Conservation (phyloP, 2,888 invertebrate species). For the Noctua comes region DNA sequence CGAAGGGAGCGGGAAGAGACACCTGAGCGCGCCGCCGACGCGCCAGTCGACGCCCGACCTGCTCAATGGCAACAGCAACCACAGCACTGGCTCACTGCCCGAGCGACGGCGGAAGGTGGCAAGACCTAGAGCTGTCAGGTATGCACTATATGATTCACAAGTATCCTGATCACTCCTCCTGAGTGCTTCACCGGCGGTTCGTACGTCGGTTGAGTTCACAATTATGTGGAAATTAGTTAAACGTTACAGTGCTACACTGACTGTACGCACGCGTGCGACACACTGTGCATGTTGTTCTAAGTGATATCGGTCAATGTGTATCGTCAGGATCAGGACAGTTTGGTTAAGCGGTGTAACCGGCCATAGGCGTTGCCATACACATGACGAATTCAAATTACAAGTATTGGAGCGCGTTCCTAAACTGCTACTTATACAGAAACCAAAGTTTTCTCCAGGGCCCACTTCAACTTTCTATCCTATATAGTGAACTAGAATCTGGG, state of each 20-base stretch:
- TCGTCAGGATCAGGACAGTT: too few species aligned
- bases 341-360: too few species aligned
- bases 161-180: background rate
- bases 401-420: background rate
- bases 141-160: background rate
- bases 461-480: background rate
- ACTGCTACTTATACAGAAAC: background rate
- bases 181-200: background rate
- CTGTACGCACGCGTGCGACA: too few species aligned
- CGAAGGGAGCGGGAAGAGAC: constrained; percentile 82
- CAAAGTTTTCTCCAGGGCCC: background rate
- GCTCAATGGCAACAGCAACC: constrained; percentile 88
- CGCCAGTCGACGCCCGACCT: constrained; percentile 87
- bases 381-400: background rate
- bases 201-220: background rate
- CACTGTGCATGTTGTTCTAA: too few species aligned
- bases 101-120: constrained; percentile 86
- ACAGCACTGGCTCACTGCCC: constrained; percentile 86
- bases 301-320: too few species aligned
- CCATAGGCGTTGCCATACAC: background rate
- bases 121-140: constrained; percentile 82
- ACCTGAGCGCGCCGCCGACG: constrained; percentile 87
- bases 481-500: background rate
- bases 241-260: background rate
- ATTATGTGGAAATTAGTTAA: background rate